Percentiles rank a stretch among this genome's conserved stretches.
Evolutionary conservation across 2,113 vertebrate species (phyloP).

Genomic region (Cryptotis parvus): DNA sequence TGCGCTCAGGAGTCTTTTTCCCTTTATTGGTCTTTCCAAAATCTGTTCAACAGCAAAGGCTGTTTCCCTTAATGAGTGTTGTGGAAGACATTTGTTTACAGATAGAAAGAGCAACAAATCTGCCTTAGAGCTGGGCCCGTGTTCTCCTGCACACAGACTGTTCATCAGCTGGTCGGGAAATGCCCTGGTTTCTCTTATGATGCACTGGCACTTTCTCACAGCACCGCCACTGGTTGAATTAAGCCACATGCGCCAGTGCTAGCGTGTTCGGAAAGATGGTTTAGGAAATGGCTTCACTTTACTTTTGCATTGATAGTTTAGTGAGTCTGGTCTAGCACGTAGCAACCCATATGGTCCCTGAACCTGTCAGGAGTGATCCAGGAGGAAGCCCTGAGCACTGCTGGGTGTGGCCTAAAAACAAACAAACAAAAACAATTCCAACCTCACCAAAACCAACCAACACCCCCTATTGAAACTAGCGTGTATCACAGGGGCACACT

Average conservation of each 20-base stretch:
- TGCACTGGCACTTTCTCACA: background rate
- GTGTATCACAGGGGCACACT: too few species aligned
- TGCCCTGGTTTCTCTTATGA: background rate
- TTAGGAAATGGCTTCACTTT: conserved; percentile 29
- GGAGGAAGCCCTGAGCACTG: too few species aligned
- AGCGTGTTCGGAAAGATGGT: conserved; percentile 12
- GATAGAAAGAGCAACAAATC: conserved; percentile 7
- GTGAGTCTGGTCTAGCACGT: too few species aligned
- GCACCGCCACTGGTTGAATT: too few species aligned
- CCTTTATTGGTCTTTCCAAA: background rate
- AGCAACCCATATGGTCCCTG: too few species aligned
- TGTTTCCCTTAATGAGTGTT: background rate
- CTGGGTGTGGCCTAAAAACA: too few species aligned
- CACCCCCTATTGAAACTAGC: too few species aligned
- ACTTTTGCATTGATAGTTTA: background rate
- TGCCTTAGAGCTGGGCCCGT: conserved; percentile 10
- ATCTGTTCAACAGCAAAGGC: background rate
- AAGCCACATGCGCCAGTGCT: too few species aligned
- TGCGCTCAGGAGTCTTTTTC: background rate
- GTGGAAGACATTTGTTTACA: conserved; percentile 15
- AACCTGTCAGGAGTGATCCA: too few species aligned
- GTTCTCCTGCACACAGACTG: background rate
- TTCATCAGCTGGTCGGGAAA: background rate
- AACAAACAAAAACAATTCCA: too few species aligned
- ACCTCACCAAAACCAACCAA: too few species aligned